Conservation (phyloP, 2,797 vertebrate genomes). For the Dryobates pubescens region DNA sequence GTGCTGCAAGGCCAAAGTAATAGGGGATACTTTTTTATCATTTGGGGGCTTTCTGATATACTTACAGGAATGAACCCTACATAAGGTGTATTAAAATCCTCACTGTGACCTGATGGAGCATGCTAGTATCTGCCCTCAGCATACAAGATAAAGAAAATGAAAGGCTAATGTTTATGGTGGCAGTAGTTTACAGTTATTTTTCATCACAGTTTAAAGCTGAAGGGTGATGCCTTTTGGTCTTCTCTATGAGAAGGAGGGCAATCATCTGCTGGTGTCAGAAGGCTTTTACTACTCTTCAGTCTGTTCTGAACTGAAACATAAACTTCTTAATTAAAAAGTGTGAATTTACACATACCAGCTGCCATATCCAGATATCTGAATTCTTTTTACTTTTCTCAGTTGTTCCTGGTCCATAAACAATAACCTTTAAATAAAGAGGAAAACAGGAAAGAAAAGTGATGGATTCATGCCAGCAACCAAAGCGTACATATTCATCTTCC, state of each 20-base stretch:
- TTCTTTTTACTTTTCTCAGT: constrained; percentile 68
- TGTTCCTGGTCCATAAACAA: constrained; percentile 83
- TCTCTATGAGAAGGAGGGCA: neutral
- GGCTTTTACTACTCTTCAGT: constrained; percentile 9
- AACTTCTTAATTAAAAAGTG: neutral
- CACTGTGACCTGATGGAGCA: neutral
- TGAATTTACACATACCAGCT: constrained; percentile 81
- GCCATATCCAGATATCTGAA: constrained; percentile 94
- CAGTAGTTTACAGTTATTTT: neutral
- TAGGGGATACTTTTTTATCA: neutral
- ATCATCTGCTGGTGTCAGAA: neutral
- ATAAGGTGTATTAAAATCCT: neutral
- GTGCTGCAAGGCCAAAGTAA: neutral
- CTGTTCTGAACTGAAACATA: neutral
- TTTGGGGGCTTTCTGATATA: neutral
- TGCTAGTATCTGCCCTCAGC: neutral
- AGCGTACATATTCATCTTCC: neutral
- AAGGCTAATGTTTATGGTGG: neutral
- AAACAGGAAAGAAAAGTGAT: neutral
- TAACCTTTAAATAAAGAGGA: constrained; percentile 74
- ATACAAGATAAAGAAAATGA: neutral
- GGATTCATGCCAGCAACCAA: neutral
- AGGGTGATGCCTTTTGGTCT: neutral
- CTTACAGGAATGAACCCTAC: neutral
- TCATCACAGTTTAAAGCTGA: neutral